Evolutionary conservation across 2,797 vertebrate genomes (phyloP), one percentile per base, ranked within the genome.

Genomic region (Hirundo rustica): DNA sequence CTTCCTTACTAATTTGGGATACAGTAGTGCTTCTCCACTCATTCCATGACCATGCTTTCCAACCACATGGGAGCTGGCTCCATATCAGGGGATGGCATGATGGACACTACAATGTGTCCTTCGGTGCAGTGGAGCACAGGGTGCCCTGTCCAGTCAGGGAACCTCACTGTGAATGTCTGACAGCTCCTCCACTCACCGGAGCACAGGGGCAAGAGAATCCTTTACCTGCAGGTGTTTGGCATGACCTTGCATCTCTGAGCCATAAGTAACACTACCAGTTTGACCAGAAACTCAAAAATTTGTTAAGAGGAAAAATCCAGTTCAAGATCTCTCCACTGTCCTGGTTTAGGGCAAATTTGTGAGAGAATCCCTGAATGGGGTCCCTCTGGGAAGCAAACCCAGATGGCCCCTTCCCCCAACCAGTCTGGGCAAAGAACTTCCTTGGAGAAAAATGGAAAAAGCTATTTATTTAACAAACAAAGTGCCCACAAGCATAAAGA

Each of bases 61-160:
- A 79, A 3, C 11, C 0, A 0, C 2, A 2, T 34, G 32, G 54
- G 22, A 85, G 26, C 20, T 71, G 61, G 23, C 36, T 47, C 13
- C 57, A 32, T 32, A 15, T 6, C 1, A 3, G 26, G 18, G 11
- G 14, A 26, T 38, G 16, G 10, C 0, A 0, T 29, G 51, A 51
- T 5, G 3, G 71, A 21, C 67, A 30, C 30, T 1, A 0, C 23
- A 9, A 15, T 7, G 30, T 85, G 48, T 60, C 30, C 55, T 32
- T 58, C 8, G 1, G 25, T 4, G 16, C 45, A n/a, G 36, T 74
- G 55, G n/a, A 71, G 55, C 1, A 1, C 1, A 0, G 18, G 0
- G 0, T 67, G 42, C 14, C 4, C 3, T 32, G 34, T 67, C 68
- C 50, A 42, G 53, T 26, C 50, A 48, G 45, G 7, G 45, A 5